Percentiles rank a stretch among this genome's conserved stretches.
Conservation (phyloP, 2,797 vertebrate species). For the Notolabrus celidotus region DNA sequence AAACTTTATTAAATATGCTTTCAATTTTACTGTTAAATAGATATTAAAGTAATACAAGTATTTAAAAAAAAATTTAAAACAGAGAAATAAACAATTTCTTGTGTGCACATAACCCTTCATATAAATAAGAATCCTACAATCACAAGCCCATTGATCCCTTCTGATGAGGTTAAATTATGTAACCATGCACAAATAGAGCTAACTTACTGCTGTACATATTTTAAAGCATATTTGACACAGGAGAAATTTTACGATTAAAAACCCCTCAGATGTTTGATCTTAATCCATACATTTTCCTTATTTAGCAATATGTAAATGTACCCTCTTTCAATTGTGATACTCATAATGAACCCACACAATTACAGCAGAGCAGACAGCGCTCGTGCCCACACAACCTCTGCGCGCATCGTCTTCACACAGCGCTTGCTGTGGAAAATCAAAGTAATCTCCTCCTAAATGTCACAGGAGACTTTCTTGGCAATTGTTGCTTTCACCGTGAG, state of each 20-base stretch:
- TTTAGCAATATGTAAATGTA: neutral
- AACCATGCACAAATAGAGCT: neutral
- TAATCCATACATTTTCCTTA: neutral
- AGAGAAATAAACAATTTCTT: neutral
- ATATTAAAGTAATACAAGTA: neutral
- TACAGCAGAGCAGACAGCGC: conserved; percentile 46
- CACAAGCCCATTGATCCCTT: conserved; percentile 2
- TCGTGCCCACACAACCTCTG: conserved; percentile 64
- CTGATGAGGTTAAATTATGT: conserved; percentile 7
- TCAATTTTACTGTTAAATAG: neutral
- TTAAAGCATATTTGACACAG: neutral
- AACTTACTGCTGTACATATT: neutral
- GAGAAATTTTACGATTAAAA: neutral
- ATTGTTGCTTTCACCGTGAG: conserved; percentile 24
- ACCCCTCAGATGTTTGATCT: neutral
- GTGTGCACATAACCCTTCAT: neutral
- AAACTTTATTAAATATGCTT: neutral
- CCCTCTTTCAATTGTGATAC: conserved; percentile 30
- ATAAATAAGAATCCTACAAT: neutral
- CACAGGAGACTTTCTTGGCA: conserved; percentile 59
- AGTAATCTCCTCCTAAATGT: conserved; percentile 60
- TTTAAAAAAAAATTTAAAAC: neutral
- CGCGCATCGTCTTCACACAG: conserved; percentile 32
- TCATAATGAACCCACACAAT: conserved; percentile 42
- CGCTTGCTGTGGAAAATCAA: conserved; percentile 43